Base-by-base conservation (phyloP, 1,140 invertebrate genomes). In the Drosophila ficusphila region DNA sequence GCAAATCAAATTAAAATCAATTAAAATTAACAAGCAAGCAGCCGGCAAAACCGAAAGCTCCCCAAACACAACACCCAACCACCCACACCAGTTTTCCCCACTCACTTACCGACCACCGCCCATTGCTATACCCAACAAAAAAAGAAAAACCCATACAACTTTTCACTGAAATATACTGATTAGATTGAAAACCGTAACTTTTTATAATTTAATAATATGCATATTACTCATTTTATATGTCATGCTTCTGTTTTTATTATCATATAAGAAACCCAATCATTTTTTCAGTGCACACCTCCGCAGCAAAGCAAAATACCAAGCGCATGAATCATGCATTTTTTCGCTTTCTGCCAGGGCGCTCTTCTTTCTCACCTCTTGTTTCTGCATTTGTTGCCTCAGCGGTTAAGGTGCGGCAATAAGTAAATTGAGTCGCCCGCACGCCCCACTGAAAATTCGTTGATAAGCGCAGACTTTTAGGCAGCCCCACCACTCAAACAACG, bases 1-100 rank as follows among this genome's bases (percentile, higher is more conserved):
- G 38, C 62, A 76, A 85, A 85, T 86, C 67, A 79, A 86, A 81
- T 81, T 88, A 74, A 88, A 77, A 79, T 85, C 81, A 85, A 81
- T 85, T 77, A 81, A 85, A 86, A 88, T 88, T 81, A 88, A 86
- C 76, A 81, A 88, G 68, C 72, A 86, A 69, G 38, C 53, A 75
- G 61, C 54, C 38, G 38, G 78, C 47, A 62, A 62, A 65, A 48
- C 52, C 33, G 6, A 73, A 58, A 41, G 48, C 39, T 36, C 23
- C 54, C 47, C 44, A 47, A n/a, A n/a, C n/a, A n/a, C n/a, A n/a
- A 27, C 49, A 60, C 69, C 53, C 42, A 54, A 47, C 31, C 60
- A 49, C 44, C 36, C 36, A 64, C 58, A 31, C 8, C 21, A 44
- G 14, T 53, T 39, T 19, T 21, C 9, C n/a, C 18, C 21, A 44